Conservation (phyloP, 1,140 invertebrate species). For the Drosophila parabipectinata region DNA sequence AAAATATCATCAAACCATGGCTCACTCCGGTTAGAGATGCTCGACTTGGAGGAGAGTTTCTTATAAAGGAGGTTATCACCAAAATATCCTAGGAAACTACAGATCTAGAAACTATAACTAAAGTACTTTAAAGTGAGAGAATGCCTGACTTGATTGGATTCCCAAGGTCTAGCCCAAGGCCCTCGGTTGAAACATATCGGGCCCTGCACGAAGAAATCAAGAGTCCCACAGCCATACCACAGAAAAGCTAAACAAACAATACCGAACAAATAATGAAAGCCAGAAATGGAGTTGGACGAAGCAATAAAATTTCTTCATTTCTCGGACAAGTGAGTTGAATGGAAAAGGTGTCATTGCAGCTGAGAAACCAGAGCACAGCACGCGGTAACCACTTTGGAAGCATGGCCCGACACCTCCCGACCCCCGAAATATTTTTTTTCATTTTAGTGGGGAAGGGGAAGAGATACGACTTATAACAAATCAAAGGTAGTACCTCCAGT, state of each 20-base stretch:
- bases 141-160: background rate
- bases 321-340: constrained; percentile 28
- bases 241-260: constrained; percentile 29
- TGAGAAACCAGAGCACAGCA: constrained; percentile 77
- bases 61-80: no score
- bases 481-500: background rate
- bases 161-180: background rate
- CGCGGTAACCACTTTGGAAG: constrained; percentile 43
- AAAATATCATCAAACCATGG: constrained; percentile 39
- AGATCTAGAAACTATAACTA: no score
- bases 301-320: constrained; percentile 62
- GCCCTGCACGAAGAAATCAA: constrained; percentile 57
- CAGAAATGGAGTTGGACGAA: constrained; percentile 14
- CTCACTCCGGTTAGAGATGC: constrained; percentile 36
- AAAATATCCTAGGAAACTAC: no score
- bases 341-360: constrained; percentile 74
- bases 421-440: no score
- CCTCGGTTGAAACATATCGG: constrained; percentile 53
- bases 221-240: constrained; percentile 27
- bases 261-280: constrained; percentile 40
- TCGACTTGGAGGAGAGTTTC: background rate
- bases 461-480: background rate
- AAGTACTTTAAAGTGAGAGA: background rate
- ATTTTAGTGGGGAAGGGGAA: no score
- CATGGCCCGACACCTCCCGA: background rate